phyloP scores from a whole-genome alignment of 2,888 invertebrate genomes.

The Lasioglossum morio region DNA sequence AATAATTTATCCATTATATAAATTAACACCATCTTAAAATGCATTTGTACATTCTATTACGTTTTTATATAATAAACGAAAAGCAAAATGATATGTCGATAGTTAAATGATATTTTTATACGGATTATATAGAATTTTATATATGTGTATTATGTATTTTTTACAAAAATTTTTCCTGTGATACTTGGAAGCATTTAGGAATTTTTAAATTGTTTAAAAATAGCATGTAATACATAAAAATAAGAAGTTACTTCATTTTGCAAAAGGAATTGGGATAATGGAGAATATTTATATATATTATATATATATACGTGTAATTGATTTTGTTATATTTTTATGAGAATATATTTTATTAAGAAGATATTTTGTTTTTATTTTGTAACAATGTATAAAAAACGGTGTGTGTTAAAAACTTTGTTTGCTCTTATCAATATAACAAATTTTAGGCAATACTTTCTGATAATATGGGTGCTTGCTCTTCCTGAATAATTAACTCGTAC shows the following conservation, averaged over 20 bases:
- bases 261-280: background rate
- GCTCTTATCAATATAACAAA: background rate
- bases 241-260: background rate
- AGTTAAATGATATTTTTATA: slow-evolving; percentile 26
- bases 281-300: background rate
- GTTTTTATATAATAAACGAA: slow-evolving; percentile 13
- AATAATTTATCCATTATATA: slow-evolving; percentile 91
- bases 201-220: background rate
- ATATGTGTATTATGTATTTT: background rate
- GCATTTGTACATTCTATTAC: background rate
- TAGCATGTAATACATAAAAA: background rate
- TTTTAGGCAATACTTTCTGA: slow-evolving; percentile 60
- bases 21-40: slow-evolving; percentile 87
- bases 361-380: background rate
- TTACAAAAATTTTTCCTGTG: slow-evolving; percentile 20
- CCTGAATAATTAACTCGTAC: slow-evolving; percentile 65
- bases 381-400: slow-evolving; percentile 18
- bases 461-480: slow-evolving; percentile 65
- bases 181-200: slow-evolving; percentile 29
- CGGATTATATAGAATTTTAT: slow-evolving; percentile 6
- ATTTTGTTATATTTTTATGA: slow-evolving; percentile 17
- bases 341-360: slow-evolving; percentile 38
- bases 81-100: background rate
- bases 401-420: slow-evolving; percentile 18
- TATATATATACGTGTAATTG: background rate